These are phyloP conservation scores for Crossocerus cetratus DNA, from an alignment of 2,888 invertebrate species.

Conservation along the genomic window DNA sequence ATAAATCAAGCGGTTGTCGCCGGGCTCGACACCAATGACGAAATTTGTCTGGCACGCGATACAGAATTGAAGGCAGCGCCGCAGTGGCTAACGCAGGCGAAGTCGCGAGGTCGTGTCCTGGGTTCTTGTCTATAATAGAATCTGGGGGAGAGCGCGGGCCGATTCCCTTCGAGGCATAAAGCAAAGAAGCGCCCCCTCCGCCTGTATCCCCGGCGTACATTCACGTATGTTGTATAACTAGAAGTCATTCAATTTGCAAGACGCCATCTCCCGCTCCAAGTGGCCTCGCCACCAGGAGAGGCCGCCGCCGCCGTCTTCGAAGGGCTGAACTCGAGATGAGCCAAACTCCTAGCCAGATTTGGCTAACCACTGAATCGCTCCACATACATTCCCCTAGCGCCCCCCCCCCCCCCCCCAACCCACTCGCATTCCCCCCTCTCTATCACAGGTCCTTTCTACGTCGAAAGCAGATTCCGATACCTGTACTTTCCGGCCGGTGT, in stretches of 20 bases:
- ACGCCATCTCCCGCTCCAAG: conserved; percentile 51
- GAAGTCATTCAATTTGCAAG: conserved; percentile 74
- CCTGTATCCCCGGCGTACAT: conserved; percentile 11
- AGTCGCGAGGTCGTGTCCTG: conserved; percentile 64
- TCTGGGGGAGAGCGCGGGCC: conserved; percentile 68
- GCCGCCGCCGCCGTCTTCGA: conserved; percentile 41
- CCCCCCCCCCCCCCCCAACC: conserved; percentile 31
- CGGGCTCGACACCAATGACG: conserved; percentile 65
- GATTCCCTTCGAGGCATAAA: conserved; percentile 65
- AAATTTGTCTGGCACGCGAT: conserved; percentile 71
- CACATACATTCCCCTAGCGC: too few relatives aligned
- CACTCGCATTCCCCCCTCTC: neutral
- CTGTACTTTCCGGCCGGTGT: too few relatives aligned
- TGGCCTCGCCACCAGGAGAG: conserved; percentile 33
- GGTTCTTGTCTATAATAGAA: conserved; percentile 75
- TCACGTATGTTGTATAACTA: conserved; percentile 69
- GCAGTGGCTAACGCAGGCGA: conserved; percentile 55
- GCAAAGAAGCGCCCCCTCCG: conserved; percentile 59
- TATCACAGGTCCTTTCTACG: neutral
- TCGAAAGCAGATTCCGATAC: neutral
- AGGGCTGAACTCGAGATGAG: conserved; percentile 68
- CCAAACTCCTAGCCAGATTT: conserved; percentile 71
- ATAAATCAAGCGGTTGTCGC: conserved; percentile 39
- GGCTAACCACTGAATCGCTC: conserved; percentile 65
- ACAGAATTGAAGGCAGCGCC: conserved; percentile 50